Evolutionary conservation across 35 echinoderm and acorn worm genomes (phyloP).

Genomic region (Apostichopus californicus): DNA sequence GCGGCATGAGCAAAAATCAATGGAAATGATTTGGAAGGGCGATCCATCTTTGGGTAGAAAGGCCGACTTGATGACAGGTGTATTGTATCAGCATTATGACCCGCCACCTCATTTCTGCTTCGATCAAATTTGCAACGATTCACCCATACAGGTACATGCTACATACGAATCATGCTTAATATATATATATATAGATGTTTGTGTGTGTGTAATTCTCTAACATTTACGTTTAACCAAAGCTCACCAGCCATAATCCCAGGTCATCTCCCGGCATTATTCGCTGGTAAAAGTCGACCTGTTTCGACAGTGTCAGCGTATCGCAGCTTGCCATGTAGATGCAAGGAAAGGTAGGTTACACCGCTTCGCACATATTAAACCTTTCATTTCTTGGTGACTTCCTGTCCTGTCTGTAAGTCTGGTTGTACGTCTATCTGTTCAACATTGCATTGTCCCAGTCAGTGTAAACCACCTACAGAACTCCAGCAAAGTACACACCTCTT

Average conservation of each 20-base stretch:
- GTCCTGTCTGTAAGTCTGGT: too few species aligned
- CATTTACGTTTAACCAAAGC: too few species aligned
- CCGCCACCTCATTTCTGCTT: conserved; percentile 88
- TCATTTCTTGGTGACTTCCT: too few species aligned
- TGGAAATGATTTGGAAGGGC: conserved; percentile 90
- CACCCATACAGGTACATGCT: conserved; percentile 87
- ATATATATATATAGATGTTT: too few species aligned
- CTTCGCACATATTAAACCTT: too few species aligned
- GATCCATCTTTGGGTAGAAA: conserved; percentile 71
- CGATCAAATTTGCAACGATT: conserved; percentile 78
- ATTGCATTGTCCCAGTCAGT: neutral
- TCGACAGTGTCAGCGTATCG: too few species aligned
- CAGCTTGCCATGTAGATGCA: too few species aligned
- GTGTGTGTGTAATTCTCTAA: too few species aligned
- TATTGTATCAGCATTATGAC: conserved; percentile 77
- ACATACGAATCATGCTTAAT: neutral
- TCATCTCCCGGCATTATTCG: too few species aligned
- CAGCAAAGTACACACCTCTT: neutral
- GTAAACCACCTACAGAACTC: neutral
- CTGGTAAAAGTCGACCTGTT: too few species aligned
- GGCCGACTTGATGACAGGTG: conserved; percentile 84
- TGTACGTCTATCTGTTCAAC: neutral
- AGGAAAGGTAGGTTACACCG: too few species aligned
- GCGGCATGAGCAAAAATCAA: conserved; percentile 56
- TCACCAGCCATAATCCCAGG: too few species aligned